These are phyloP conservation scores for Macrosoma leucophasiata DNA, from an alignment of 2,888 invertebrate species.

Conservation along the genomic window DNA sequence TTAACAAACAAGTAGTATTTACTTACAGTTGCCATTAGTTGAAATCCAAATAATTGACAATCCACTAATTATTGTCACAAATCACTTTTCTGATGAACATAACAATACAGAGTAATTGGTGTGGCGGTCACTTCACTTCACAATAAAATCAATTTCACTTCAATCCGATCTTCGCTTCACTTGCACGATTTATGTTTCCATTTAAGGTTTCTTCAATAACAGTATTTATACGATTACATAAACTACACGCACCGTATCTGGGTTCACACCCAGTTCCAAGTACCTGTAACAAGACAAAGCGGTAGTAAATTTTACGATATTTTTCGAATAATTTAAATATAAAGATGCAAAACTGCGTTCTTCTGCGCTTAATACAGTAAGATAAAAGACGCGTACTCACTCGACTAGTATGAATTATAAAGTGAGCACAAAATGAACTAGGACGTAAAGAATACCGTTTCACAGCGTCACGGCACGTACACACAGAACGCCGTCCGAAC, in stretches of 20 bases:
- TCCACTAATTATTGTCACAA: constrained; percentile 55
- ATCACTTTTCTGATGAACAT: constrained; percentile 54
- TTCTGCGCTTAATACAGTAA: constrained; percentile 25
- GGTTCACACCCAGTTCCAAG: constrained; percentile 71
- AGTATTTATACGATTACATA: constrained; percentile 63
- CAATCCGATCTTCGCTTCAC: constrained; percentile 36
- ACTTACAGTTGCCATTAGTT: constrained; percentile 61
- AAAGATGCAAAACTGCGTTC: constrained; percentile 9
- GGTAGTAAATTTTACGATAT: constrained; percentile 51
- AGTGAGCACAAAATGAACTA: constrained; percentile 58
- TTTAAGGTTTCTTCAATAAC: constrained; percentile 47
- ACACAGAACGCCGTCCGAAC: constrained; percentile 39
- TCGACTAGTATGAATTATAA: constrained; percentile 42
- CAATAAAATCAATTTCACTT: constrained; percentile 39
- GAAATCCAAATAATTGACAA: constrained; percentile 55
- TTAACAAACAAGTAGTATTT: constrained; percentile 25
- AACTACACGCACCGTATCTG: constrained; percentile 69
- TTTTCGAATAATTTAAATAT: constrained; percentile 14
- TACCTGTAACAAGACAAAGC: constrained; percentile 75
- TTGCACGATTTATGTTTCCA: constrained; percentile 40
- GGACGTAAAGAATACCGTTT: constrained; percentile 58
- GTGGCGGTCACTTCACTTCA: constrained; percentile 52
- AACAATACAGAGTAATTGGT: constrained; percentile 40
- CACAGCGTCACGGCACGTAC: constrained; percentile 34
- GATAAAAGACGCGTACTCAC: constrained; percentile 46